phyloP scores from a whole-genome alignment of 2,797 vertebrate genomes.

The Mus caroli region DNA sequence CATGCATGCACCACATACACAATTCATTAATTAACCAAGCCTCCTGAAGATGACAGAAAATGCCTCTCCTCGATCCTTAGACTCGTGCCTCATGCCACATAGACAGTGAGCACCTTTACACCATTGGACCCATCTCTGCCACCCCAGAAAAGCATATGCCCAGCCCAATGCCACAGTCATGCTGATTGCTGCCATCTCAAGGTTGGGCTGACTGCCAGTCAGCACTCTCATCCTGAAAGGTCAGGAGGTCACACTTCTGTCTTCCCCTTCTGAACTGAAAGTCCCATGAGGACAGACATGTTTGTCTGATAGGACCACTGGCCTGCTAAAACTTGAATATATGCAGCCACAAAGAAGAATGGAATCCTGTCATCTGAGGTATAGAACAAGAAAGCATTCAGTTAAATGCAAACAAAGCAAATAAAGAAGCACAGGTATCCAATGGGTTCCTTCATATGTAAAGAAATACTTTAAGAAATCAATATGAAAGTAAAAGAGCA shows the following conservation, averaged over 20 bases:
- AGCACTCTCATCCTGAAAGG: neutral
- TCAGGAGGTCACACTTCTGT: too few relatives aligned
- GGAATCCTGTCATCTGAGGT: neutral
- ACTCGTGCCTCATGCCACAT: rapidly evolving
- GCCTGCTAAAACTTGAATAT: neutral
- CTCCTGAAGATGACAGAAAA: neutral
- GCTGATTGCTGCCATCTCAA: neutral
- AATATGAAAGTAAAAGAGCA: neutral
- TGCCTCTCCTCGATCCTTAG: neutral
- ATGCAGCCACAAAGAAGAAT: neutral
- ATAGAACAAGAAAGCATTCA: neutral
- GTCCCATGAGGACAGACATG: neutral
- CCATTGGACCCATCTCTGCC: neutral
- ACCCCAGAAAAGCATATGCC: too few relatives aligned
- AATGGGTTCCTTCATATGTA: neutral
- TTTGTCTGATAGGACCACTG: neutral
- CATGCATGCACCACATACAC: neutral
- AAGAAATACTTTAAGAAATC: too few relatives aligned
- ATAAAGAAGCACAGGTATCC: neutral
- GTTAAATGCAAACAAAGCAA: neutral
- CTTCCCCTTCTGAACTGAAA: neutral
- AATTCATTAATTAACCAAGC: neutral
- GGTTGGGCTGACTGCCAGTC: neutral
- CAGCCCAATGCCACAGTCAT: neutral
- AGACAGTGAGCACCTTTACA: neutral